Base-by-base conservation (phyloP, 2,888 invertebrate genomes). In the Zygaena filipendulae region DNA sequence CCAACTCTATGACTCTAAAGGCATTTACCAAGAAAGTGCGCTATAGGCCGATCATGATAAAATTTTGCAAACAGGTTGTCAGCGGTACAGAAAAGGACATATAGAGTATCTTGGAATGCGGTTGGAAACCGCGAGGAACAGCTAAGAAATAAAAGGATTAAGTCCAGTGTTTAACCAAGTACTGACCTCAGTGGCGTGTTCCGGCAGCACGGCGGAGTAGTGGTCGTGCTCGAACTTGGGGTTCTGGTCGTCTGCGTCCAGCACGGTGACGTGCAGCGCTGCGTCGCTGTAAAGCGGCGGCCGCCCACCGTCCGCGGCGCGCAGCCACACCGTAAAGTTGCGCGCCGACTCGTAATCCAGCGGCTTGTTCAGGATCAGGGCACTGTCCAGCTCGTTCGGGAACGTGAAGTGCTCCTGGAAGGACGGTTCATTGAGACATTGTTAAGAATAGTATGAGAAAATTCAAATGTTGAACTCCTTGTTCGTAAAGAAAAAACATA, bases 171-270 rank as follows among this genome's bases (percentile, higher is more conserved):
- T n/a, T n/a, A n/a, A n/a, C n/a, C n/a, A n/a, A n/a, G n/a, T n/a
- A 27, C 44, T 47, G 37, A 84, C 84, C 52, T 72, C 71, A 37
- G 68, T 66, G 0, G 83, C 82, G 27, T 84, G 81, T 5, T 84
- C 82, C 0, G 90, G 88, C 29, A 95, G 49, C 4, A 83, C 68
- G 0, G 90, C 86, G 21, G 84, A 84, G 54, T 91, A 92, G 37
- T 90, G 85, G 23, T 92, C 90, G 36, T 87, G 84, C 5, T 83
- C 54, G 57, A 94, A 95, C 47, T 84, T 84, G 0, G 95, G 95
- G 75, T 95, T 95, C 70, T 95, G 94, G 63, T 95, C 95, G 51
- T 95, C 95, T 0, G 94, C 93, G 59, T 95, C 95, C 11, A 92
- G 84, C 22, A 95, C 88, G 23, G 57, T 86, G 1, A 95, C 89